A percentile compares a stretch with the other conserved stretches of the same genome.
These are phyloP conservation scores for Drosophila tani DNA, from an alignment of 1,140 invertebrate species.

Conservation along the genomic window DNA sequence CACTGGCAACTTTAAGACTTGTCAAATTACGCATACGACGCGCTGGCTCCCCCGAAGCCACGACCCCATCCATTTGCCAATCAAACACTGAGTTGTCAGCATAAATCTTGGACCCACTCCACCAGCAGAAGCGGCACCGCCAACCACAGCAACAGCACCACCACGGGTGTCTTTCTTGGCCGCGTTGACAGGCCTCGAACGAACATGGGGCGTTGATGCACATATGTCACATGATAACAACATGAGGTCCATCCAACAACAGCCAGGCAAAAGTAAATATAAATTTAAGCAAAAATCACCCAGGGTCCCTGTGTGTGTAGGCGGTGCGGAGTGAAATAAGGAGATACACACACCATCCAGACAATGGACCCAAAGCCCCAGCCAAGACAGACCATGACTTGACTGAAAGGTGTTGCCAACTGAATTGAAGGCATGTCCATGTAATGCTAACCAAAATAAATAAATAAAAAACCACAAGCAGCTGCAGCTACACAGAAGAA, in stretches of 20 bases:
- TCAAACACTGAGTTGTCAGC: slow-evolving; percentile 73
- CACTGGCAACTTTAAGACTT: slow-evolving; percentile 65
- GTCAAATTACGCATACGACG: slow-evolving; percentile 78
- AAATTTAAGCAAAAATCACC: slow-evolving; percentile 81
- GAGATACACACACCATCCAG: slow-evolving; percentile 32
- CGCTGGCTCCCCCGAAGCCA: slow-evolving; percentile 49
- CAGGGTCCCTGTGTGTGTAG: slow-evolving; percentile 58
- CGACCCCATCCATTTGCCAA: slow-evolving; percentile 72
- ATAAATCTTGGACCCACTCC: slow-evolving; percentile 59
- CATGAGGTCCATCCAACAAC: slow-evolving; percentile 64
- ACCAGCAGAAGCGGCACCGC: slow-evolving; percentile 5
- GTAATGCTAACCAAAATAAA: slow-evolving; percentile 65
- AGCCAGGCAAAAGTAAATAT: slow-evolving; percentile 54
- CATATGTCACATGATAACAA: slow-evolving; percentile 83
- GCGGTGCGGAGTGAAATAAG: slow-evolving; percentile 48
- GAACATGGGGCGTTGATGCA: slow-evolving; percentile 81
- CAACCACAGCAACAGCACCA: slow-evolving; percentile 18
- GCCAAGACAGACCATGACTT: slow-evolving; percentile 61
- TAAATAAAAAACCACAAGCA: slow-evolving; percentile 27
- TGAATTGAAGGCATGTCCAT: slow-evolving; percentile 66
- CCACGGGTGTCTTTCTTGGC: slow-evolving; percentile 53
- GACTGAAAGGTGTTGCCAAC: slow-evolving; percentile 82
- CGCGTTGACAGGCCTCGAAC: slow-evolving; percentile 65
- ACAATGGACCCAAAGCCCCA: slow-evolving; percentile 52
- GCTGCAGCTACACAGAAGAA: slow-evolving; percentile 8